Conservation (phyloP, 2,888 invertebrate genomes). For the Leptinotarsa rubiginosa region DNA sequence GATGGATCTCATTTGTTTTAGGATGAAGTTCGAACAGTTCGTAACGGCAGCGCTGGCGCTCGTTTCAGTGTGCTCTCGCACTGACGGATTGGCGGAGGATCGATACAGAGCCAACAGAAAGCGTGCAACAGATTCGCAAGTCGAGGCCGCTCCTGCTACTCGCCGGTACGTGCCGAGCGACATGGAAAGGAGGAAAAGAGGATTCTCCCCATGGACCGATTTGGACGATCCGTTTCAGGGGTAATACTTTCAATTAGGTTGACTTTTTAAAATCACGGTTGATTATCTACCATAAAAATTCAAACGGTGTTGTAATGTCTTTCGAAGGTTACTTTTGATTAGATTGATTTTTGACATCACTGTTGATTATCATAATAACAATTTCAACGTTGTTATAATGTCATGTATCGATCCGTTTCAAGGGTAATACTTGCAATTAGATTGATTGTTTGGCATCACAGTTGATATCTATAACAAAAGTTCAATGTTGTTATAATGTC, state of each 20-base stretch:
- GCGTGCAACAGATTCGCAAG: conserved; percentile 29
- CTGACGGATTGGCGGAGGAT: conserved; percentile 28
- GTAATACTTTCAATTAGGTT: conserved; percentile 26
- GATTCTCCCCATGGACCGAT: conserved; percentile 29
- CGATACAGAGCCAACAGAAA: conserved; percentile 36
- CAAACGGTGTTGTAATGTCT: no score
- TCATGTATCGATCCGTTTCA: no score
- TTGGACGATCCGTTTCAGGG: conserved; percentile 29
- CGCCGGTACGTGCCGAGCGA: conserved; percentile 21
- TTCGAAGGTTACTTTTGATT: no score
- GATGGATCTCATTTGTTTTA: conserved; percentile 1
- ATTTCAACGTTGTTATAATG: no score
- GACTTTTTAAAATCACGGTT: no score
- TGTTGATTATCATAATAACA: no score
- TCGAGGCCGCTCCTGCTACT: conserved; percentile 21
- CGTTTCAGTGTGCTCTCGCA: conserved; percentile 22
- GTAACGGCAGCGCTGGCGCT: conserved; percentile 24
- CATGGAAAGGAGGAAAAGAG: conserved; percentile 30
- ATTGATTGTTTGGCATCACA: no score
- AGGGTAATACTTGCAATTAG: no score
- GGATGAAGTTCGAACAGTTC: conserved; percentile 31
- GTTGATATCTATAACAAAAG: no score
- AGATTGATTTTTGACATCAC: no score
- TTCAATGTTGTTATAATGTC: no score
- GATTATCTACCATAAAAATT: no score